A percentile compares a stretch with the other conserved stretches of the same genome.
Conservation (phyloP, 1,140 invertebrate genomes). For the Cydia fagiglandana region DNA sequence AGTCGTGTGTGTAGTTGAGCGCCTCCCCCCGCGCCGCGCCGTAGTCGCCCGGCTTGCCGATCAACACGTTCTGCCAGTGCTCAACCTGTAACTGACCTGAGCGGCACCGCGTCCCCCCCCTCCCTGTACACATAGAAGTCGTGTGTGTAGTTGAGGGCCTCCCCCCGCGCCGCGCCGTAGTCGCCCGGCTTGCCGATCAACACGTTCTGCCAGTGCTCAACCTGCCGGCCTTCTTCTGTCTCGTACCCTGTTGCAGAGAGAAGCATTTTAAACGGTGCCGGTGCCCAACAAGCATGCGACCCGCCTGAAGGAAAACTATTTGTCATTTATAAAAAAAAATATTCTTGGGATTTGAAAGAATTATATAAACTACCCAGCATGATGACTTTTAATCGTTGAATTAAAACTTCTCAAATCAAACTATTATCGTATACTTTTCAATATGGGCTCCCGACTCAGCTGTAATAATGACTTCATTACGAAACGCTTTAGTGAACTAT, state of each 20-base stretch:
- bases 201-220: not conserved
- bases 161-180: constrained; percentile 49
- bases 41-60: constrained; percentile 44
- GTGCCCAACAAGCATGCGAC: too few relatives aligned
- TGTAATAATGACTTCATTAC: too few relatives aligned
- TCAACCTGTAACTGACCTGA: constrained; percentile 40
- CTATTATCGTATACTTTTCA: too few relatives aligned
- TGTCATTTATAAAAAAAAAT: too few relatives aligned
- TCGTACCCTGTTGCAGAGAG: not conserved
- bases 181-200: constrained; percentile 44
- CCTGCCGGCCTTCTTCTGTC: not conserved
- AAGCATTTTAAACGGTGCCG: too few relatives aligned
- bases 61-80: not conserved
- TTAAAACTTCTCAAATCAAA: too few relatives aligned
- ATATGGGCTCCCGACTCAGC: too few relatives aligned
- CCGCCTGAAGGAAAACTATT: too few relatives aligned
- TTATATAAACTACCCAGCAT: too few relatives aligned
- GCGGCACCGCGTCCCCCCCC: constrained; percentile 41
- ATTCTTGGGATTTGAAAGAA: too few relatives aligned
- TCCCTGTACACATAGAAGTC: constrained; percentile 47
- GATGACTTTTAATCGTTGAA: too few relatives aligned
- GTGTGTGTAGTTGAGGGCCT: constrained; percentile 54
- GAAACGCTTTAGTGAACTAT: too few relatives aligned
- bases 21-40: constrained; percentile 52
- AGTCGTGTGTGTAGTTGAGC: constrained; percentile 55